phyloP scores from a whole-genome alignment of 2,888 invertebrate genomes.

The Hydropsyche betteni region DNA sequence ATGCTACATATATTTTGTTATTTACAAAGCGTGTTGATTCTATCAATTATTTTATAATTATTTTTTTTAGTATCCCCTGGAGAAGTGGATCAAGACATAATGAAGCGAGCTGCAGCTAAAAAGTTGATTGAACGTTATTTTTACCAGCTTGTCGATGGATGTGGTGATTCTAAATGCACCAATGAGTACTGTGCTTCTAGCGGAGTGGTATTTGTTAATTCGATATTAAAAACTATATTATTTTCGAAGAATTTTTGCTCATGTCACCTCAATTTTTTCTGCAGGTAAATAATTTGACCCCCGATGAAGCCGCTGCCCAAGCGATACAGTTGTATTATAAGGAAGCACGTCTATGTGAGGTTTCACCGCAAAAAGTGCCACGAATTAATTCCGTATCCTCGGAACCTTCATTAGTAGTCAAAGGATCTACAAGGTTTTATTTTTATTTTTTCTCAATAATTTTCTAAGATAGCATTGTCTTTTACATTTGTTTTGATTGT shows the following conservation, averaged over 20 bases:
- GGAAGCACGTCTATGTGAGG: constrained; percentile 86
- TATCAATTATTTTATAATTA: neutral
- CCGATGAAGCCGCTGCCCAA: constrained; percentile 90
- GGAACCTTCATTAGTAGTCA: neutral
- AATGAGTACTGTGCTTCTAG: constrained; percentile 92
- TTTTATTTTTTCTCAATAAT: neutral
- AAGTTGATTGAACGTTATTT: constrained; percentile 92
- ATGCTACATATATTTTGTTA: neutral
- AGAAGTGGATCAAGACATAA: constrained; percentile 67
- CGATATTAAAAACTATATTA: neutral
- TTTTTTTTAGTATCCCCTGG: constrained; percentile 50
- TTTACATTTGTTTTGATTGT: neutral
- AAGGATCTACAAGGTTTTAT: constrained; percentile 20
- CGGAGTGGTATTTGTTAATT: constrained; percentile 71
- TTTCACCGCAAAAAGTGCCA: constrained; percentile 76
- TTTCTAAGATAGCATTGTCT: neutral
- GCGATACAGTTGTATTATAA: constrained; percentile 87
- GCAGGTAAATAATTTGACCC: constrained; percentile 76
- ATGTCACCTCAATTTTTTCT: constrained; percentile 45
- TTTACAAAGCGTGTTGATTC: too few species aligned
- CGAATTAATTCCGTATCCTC: constrained; percentile 64
- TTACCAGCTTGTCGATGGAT: constrained; percentile 91
- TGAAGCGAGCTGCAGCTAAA: constrained; percentile 81
- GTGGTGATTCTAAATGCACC: constrained; percentile 87
- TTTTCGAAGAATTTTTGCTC: neutral